Percentiles rank a stretch among this genome's conserved stretches.
phyloP scores from a whole-genome alignment of 1,140 invertebrate genomes.

The Drosophila melanogaster region Release_6_plus_ISO1_MT NC_004354.4:6522001-6522500 shows the following conservation, averaged over 20 bases:
- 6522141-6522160: background rate
- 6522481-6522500: conserved; percentile 3
- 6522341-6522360: conserved; percentile 43
- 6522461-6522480: background rate
- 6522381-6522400: conserved; percentile 53
- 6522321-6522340: conserved; percentile 39
- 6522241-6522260: conserved; percentile 25
- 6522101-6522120: background rate
- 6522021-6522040: background rate
- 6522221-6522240: conserved; percentile 13
- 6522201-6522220: conserved; percentile 18
- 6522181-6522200: background rate
- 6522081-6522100: background rate
- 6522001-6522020: background rate
- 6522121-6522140: background rate
- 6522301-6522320: conserved; percentile 33
- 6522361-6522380: conserved; percentile 49
- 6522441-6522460: background rate
- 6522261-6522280: conserved; percentile 19
- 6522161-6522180: background rate
- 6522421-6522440: background rate
- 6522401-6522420: conserved; percentile 58
- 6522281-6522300: background rate
- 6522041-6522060: background rate
- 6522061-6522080: background rate